Percentiles rank a stretch among this genome's conserved stretches.
Evolutionary conservation across 2,888 invertebrate genomes (phyloP).

Genomic region (Autographa gamma): DNA sequence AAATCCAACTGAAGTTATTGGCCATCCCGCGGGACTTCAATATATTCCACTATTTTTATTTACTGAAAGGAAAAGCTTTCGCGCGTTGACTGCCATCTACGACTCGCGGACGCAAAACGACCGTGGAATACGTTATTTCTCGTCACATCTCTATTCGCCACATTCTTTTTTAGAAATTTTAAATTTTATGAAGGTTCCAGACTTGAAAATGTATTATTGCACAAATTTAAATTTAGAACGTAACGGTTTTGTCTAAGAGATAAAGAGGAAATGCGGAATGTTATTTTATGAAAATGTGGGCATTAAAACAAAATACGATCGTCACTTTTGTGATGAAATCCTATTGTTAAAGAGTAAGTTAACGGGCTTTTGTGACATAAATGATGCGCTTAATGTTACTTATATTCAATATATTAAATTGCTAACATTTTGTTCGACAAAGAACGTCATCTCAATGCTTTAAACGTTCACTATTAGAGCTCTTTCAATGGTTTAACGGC

Average conservation of each 20-base stretch:
- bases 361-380: constrained; percentile 8
- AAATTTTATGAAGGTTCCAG: constrained; percentile 35
- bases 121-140: constrained; percentile 77
- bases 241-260: constrained; percentile 13
- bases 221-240: constrained; percentile 32
- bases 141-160: constrained; percentile 63
- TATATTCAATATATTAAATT: constrained; percentile 19
- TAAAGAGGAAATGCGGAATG: constrained; percentile 11
- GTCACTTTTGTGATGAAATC: not conserved
- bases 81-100: constrained; percentile 68
- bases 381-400: constrained; percentile 4
- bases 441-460: constrained; percentile 37
- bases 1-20: constrained; percentile 83
- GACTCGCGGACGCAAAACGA: constrained; percentile 73
- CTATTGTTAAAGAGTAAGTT: not conserved
- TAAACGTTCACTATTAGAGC: constrained; percentile 22
- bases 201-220: constrained; percentile 22
- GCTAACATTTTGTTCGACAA: constrained; percentile 39
- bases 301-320: constrained; percentile 6
- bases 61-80: constrained; percentile 77
- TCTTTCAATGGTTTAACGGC: constrained; percentile 25
- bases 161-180: constrained; percentile 50
- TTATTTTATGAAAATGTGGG: constrained; percentile 18
- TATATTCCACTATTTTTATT: constrained; percentile 86
- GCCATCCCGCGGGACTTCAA: constrained; percentile 83